These are phyloP conservation scores for Limanda limanda DNA, from an alignment of 2,113 vertebrate genomes.

Conservation along the genomic window DNA sequence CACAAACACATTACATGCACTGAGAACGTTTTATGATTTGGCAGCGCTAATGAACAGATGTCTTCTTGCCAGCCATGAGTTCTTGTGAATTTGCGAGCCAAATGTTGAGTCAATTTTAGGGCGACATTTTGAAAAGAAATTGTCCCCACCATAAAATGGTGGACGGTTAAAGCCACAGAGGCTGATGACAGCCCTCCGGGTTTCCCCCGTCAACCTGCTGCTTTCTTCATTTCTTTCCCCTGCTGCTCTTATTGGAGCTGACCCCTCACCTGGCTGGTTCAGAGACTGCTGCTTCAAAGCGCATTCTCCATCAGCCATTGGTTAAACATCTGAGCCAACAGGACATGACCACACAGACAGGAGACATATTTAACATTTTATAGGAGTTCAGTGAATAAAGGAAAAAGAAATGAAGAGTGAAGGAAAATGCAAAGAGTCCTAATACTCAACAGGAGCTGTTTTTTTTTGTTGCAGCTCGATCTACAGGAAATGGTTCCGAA, in stretches of 20 bases:
- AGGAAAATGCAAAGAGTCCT: constrained; percentile 7
- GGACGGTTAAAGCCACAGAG: constrained; percentile 59
- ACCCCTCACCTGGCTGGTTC: constrained; percentile 45
- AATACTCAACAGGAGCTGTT: constrained; percentile 14
- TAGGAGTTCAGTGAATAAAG: constrained; percentile 7
- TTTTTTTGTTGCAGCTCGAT: constrained; percentile 45
- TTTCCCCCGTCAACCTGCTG: constrained; percentile 43
- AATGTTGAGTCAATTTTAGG: constrained; percentile 38
- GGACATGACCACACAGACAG: constrained; percentile 47
- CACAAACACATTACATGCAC: constrained; percentile 26
- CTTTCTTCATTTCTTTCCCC: constrained; percentile 50
- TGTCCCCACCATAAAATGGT: constrained; percentile 52
- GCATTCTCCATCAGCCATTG: constrained; percentile 10
- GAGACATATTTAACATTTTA: constrained; percentile 35
- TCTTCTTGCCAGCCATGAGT: constrained; percentile 35
- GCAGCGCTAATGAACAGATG: constrained; percentile 35
- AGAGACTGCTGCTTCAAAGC: background rate
- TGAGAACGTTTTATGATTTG: constrained; percentile 37
- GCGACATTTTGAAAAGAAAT: constrained; percentile 60
- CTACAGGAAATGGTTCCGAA: constrained; percentile 47
- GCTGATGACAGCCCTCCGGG: constrained; percentile 35
- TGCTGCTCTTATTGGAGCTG: constrained; percentile 48
- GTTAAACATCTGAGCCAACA: constrained; percentile 27
- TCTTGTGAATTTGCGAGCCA: constrained; percentile 32
- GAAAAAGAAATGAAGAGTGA: constrained; percentile 13